Evolutionary conservation across 2,888 invertebrate species (phyloP).

Genomic region (Agrotis segetum): DNA sequence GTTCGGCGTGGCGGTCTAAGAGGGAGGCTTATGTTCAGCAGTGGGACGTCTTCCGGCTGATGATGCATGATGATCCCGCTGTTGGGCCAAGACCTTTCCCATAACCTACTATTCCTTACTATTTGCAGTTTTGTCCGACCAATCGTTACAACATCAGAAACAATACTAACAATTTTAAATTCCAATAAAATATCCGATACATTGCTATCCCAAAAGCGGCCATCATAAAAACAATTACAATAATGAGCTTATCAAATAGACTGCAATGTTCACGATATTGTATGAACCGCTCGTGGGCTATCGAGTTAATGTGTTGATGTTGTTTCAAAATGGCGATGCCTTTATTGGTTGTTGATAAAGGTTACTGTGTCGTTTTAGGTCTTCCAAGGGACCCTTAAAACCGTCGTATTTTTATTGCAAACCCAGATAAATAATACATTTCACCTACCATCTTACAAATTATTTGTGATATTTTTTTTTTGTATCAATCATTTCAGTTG

Average conservation of each 20-base stretch:
- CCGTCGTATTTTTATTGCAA: no score
- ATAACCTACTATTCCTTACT: no score
- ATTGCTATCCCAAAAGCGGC: constrained; percentile 15
- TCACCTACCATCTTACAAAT: no score
- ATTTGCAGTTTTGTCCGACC: no score
- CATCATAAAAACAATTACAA: constrained; percentile 56
- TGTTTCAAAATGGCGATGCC: constrained; percentile 51
- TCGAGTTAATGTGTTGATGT: constrained; percentile 60
- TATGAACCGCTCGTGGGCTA: constrained; percentile 27
- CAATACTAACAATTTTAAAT: background rate
- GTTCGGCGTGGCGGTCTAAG: no score
- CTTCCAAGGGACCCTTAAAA: background rate
- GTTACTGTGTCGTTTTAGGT: background rate
- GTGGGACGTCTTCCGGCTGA: no score
- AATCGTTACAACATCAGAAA: background rate
- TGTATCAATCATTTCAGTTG: no score
- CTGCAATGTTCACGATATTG: constrained; percentile 36
- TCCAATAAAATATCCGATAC: constrained; percentile 5
- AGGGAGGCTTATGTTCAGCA: no score
- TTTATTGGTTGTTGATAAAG: constrained; percentile 28
- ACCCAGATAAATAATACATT: no score
- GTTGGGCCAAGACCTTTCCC: no score
- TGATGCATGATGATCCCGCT: no score
- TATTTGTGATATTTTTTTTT: no score
- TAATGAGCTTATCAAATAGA: constrained; percentile 55